These are phyloP conservation scores for Eugnorisma glareosa DNA, from an alignment of 2,888 invertebrate genomes.

Conservation along the genomic window DNA sequence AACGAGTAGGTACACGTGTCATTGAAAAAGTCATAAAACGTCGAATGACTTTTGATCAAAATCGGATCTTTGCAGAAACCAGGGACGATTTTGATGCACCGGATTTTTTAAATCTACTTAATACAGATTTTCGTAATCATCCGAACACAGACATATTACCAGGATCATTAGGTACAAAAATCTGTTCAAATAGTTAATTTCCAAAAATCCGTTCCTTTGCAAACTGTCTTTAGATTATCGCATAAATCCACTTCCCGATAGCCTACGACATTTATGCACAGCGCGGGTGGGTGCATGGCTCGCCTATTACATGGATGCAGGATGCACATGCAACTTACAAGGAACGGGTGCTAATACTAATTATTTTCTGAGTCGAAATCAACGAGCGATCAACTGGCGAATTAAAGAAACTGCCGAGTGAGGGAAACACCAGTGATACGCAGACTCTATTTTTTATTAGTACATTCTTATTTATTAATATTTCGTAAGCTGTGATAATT, in stretches of 20 bases:
- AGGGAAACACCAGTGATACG: background rate
- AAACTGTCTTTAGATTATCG: background rate
- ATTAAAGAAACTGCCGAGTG: background rate
- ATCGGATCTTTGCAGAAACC: background rate
- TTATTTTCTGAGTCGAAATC: constrained; percentile 3
- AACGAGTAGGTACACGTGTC: background rate
- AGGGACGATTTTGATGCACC: background rate
- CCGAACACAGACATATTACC: background rate
- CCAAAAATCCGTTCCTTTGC: background rate
- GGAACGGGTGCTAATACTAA: constrained; percentile 6
- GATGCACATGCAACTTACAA: background rate
- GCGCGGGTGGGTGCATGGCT: background rate
- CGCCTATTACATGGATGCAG: background rate
- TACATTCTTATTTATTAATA: constrained; percentile 12
- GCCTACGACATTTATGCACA: background rate
- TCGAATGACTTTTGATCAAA: background rate
- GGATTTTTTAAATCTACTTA: background rate
- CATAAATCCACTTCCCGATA: background rate
- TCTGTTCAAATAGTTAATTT: background rate
- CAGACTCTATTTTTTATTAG: background rate
- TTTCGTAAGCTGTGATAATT: constrained; percentile 60
- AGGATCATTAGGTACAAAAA: background rate
- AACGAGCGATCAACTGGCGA: no score
- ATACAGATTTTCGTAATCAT: background rate
- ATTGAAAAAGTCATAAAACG: background rate